These are phyloP conservation scores for Larimichthys crocea DNA, from an alignment of 2,113 vertebrate genomes.

Conservation along the genomic window DNA sequence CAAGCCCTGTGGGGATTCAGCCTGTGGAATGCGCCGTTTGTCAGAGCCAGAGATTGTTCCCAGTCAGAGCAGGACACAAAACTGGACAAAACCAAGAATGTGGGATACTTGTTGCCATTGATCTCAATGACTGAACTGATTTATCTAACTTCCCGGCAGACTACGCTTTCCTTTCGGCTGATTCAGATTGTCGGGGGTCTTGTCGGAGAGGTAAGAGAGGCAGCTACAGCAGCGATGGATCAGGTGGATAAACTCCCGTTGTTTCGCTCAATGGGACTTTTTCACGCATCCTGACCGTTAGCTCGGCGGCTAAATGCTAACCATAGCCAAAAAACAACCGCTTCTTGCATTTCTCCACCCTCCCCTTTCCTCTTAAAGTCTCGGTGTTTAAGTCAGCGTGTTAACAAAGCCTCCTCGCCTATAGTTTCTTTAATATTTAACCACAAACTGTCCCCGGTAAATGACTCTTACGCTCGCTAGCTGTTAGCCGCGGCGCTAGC, in stretches of 20 bases:
- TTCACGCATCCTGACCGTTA: slow-evolving; percentile 38
- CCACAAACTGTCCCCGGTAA: neutral
- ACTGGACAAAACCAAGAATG: slow-evolving; percentile 60
- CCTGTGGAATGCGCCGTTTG: slow-evolving; percentile 82
- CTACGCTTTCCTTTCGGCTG: neutral
- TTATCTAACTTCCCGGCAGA: neutral
- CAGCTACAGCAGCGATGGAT: slow-evolving; percentile 56
- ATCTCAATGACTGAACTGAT: slow-evolving; percentile 18
- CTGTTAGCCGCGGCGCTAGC: slow-evolving; percentile 51
- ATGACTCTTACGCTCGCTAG: slow-evolving; percentile 30
- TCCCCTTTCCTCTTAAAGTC: too few relatives aligned
- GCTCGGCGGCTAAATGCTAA: slow-evolving; percentile 50
- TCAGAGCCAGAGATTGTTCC: slow-evolving; percentile 79
- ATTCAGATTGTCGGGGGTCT: neutral
- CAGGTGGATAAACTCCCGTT: slow-evolving; percentile 78
- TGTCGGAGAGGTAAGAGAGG: slow-evolving; percentile 72
- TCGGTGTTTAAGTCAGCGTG: neutral
- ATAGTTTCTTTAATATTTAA: fast-evolving
- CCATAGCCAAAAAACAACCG: neutral
- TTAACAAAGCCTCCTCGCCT: neutral
- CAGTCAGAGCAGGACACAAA: slow-evolving; percentile 65
- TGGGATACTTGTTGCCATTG: slow-evolving; percentile 41
- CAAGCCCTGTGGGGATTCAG: slow-evolving; percentile 74
- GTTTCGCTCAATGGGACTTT: slow-evolving; percentile 68
- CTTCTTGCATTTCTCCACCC: neutral